Base-by-base conservation (phyloP, 2,113 vertebrate genomes). In the Salvator merianae region DNA sequence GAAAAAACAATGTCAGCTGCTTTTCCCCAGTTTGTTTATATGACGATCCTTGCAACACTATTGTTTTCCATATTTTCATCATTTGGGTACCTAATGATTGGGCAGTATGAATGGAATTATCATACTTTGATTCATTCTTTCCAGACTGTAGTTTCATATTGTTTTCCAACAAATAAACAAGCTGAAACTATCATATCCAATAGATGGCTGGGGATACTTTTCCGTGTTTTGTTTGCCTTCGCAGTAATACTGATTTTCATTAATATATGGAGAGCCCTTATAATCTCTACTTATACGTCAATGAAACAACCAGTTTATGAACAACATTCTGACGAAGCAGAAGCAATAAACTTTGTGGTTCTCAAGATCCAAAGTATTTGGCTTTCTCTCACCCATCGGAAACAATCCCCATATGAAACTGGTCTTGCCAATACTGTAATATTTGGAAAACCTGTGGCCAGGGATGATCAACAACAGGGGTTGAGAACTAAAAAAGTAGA, bases 1-100 rank as follows among this genome's bases (percentile, higher is more conserved):
- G 93, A 95, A 79, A 85, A 85, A 69, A 86, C 88, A 0, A 83
- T 95, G 69, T 83, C 85, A 62, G 66, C 18, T 0, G 93, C 90
- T 40, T 84, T 95, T 38, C 92, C 94, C 0, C 66, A 65, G 40
- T 89, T 96, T 71, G 92, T 84, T 72, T 93, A 93, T 20, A 53
- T 94, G 90, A 87, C 93, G 0, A 0, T 95, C 0, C 3, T 95
- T 18, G 66, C 92, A 2, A 36, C 36, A 0, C 1, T 94, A 7
- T 91, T 81, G 16, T 86, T 94, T 77, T 91, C 90, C 7, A 36
- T 80, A 7, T 96, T 90, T 3, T 32, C 82, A 80, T 47, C 84
- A 32, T 93, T 94, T 1, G 95, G 96, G 12, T 93, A 92, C 77
- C 83, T 95, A 47, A 90, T 91, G 1, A 96, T 96, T 6, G 94